A percentile compares a stretch with the other conserved stretches of the same genome.
phyloP scores from a whole-genome alignment of 2,113 vertebrate genomes.

The Mustela nigripes region DNA sequence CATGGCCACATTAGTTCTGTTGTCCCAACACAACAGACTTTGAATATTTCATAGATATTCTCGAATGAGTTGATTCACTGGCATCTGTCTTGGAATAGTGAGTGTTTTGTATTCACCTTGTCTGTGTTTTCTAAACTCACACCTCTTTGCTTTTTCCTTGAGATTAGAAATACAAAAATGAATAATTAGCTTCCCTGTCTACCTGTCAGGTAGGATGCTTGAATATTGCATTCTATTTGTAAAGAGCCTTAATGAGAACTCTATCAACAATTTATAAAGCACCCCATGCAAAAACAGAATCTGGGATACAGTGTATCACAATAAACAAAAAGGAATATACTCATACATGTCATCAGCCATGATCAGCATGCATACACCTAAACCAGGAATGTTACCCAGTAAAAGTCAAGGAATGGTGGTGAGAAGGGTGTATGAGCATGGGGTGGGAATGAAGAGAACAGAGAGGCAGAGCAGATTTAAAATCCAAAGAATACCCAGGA shows the following conservation, averaged over 20 bases:
- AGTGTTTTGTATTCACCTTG: conserved; percentile 40
- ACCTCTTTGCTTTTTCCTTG: conserved; percentile 57
- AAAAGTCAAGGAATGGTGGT: background rate
- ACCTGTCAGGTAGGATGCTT: background rate
- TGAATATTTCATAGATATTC: conserved; percentile 70
- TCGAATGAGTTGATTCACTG: conserved; percentile 16
- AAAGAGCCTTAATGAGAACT: conserved; percentile 58
- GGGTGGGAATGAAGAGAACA: accelerated
- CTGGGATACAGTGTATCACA: background rate
- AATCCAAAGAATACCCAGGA: background rate
- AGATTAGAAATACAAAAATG: conserved; percentile 66
- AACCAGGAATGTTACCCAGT: background rate
- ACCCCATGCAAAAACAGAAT: background rate
- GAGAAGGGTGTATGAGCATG: background rate
- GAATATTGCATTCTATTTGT: conserved; percentile 34
- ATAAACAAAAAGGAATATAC: conserved; percentile 36
- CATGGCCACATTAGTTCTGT: background rate
- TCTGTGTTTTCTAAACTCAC: conserved; percentile 57
- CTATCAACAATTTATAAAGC: conserved; percentile 55
- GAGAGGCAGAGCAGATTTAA: background rate
- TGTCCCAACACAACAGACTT: conserved; percentile 47
- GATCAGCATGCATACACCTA: background rate
- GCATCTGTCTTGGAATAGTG: conserved; percentile 57
- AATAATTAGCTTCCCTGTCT: conserved; percentile 52
- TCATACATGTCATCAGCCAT: background rate